A percentile compares a stretch with the other conserved stretches of the same genome.
phyloP scores from a whole-genome alignment of 1,140 invertebrate genomes.

The Cephus cinctus region DNA sequence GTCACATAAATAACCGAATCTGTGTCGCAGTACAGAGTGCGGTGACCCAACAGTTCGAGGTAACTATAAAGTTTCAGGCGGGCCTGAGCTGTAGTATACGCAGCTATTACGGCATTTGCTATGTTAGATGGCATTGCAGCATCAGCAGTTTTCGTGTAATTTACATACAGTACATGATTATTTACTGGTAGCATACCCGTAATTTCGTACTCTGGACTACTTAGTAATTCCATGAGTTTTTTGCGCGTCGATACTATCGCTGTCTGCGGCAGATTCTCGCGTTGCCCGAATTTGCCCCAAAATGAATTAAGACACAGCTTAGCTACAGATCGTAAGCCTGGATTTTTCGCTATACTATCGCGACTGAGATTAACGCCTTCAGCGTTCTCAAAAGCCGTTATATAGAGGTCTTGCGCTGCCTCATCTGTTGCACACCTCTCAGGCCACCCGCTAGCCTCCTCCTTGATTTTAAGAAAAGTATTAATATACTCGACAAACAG shows the following conservation, averaged over 20 bases:
- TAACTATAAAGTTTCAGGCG: conserved; percentile 43
- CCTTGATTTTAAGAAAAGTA: conserved; percentile 39
- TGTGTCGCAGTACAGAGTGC: conserved; percentile 49
- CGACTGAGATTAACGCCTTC: conserved; percentile 44
- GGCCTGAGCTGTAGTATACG: conserved; percentile 45
- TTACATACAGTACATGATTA: conserved; percentile 29
- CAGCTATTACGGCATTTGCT: conserved; percentile 42
- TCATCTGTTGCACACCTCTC: conserved; percentile 25
- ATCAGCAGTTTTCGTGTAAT: conserved; percentile 24
- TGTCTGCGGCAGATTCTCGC: conserved; percentile 29
- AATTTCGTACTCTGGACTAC: conserved; percentile 24
- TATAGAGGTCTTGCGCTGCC: conserved; percentile 31
- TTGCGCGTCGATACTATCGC: conserved; percentile 25
- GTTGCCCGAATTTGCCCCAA: conserved; percentile 41
- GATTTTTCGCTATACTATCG: conserved; percentile 39
- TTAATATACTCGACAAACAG: conserved; percentile 34
- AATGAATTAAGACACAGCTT: conserved; percentile 44
- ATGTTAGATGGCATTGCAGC: not conserved
- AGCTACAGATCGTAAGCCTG: conserved; percentile 32
- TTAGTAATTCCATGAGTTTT: conserved; percentile 32
- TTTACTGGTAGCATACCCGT: conserved; percentile 20
- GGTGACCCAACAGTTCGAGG: conserved; percentile 33
- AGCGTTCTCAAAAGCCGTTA: conserved; percentile 33
- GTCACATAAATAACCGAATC: conserved; percentile 38
- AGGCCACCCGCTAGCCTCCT: conserved; percentile 32